These are phyloP conservation scores for Pterocles gutturalis DNA, from an alignment of 2,113 vertebrate genomes.

Conservation along the genomic window DNA sequence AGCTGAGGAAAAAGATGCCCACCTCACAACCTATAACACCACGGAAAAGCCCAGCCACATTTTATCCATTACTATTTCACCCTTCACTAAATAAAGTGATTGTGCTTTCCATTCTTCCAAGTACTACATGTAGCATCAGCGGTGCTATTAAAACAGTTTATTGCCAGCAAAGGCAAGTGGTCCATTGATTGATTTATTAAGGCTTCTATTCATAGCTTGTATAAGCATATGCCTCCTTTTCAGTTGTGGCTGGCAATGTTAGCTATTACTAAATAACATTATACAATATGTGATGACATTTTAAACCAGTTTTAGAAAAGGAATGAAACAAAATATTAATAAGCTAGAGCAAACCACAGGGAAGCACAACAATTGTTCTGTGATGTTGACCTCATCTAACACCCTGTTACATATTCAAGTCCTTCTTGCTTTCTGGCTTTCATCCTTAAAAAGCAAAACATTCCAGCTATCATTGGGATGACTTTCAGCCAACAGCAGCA, in stretches of 20 bases:
- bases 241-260: not conserved
- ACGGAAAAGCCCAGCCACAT: not conserved
- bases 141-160: not conserved
- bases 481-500: not conserved
- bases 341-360: not conserved
- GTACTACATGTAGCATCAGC: not conserved
- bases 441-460: constrained; percentile 52
- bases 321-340: not conserved
- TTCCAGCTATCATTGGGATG: not conserved
- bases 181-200: constrained; percentile 2
- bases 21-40: not conserved
- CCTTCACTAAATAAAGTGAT: not conserved
- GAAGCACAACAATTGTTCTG: not conserved
- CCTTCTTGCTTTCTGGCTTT: constrained; percentile 10
- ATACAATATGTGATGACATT: not conserved
- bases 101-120: not conserved
- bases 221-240: not conserved
- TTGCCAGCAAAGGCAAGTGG: not conserved
- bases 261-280: not conserved
- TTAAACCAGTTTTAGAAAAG: not conserved
- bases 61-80: not conserved
- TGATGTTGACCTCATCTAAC: not conserved
- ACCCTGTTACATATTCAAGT: not conserved
- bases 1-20: not conserved
- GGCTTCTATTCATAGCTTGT: not conserved